These are phyloP conservation scores for Drosophila novamexicana DNA, from an alignment of 1,140 invertebrate species.

Conservation along the genomic window DNA sequence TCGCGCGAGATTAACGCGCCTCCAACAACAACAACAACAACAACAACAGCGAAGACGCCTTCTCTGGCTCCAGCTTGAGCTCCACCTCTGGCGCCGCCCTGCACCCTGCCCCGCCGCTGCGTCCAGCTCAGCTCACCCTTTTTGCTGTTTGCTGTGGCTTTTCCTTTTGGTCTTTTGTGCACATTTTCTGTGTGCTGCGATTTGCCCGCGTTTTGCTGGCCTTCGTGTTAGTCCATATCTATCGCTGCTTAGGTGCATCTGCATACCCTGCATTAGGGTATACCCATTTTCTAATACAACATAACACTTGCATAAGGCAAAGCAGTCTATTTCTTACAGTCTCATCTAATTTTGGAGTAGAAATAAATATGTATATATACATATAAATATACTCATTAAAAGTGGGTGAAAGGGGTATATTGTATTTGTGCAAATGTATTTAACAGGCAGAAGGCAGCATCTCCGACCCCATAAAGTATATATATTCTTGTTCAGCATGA, in stretches of 20 bases:
- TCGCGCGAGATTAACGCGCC: conserved; percentile 71
- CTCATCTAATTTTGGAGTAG: no score
- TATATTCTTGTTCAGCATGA: no score
- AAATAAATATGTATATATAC: no score
- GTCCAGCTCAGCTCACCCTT: conserved; percentile 7
- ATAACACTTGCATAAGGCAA: neutral
- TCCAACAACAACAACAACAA: conserved; percentile 33
- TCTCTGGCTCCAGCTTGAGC: conserved; percentile 3
- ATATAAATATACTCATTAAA: no score
- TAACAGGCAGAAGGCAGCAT: no score
- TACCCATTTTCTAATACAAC: conserved; percentile 5
- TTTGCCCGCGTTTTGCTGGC: conserved; percentile 61
- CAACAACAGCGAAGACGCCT: conserved; percentile 23
- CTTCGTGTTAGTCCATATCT: conserved; percentile 33
- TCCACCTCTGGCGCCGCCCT: conserved; percentile 5
- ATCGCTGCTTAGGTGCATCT: conserved; percentile 28
- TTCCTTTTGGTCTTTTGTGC: conserved; percentile 48
- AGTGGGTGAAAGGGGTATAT: no score
- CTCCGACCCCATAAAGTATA: no score
- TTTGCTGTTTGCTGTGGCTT: conserved; percentile 8
- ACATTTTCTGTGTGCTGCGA: conserved; percentile 51
- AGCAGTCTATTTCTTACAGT: no score
- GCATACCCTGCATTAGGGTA: conserved; percentile 31
- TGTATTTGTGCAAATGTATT: no score
- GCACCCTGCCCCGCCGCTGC: neutral